Percentiles rank a stretch among this genome's conserved stretches.
phyloP scores from a whole-genome alignment of 2,113 vertebrate species.

The Pachypanchax playfairii region DNA sequence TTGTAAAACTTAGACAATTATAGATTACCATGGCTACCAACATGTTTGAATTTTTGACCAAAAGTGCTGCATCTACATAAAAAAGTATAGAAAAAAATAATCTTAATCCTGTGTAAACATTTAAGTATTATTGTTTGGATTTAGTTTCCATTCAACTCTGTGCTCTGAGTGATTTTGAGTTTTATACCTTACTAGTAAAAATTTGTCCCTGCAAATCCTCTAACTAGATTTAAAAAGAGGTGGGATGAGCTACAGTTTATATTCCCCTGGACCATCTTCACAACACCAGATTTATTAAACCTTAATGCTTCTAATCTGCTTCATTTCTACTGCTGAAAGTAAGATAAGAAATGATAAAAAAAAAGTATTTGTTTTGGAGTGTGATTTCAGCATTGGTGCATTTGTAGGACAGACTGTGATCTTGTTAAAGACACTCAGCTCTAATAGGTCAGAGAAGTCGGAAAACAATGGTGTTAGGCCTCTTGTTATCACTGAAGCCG shows the following conservation, averaged over 20 bases:
- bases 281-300: conserved; percentile 66
- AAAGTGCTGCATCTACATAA: conserved; percentile 5
- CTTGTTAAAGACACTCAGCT: conserved; percentile 63
- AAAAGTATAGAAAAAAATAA: background rate
- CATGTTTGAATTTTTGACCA: background rate
- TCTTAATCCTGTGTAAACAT: background rate
- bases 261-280: conserved; percentile 44
- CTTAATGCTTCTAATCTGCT: conserved; percentile 68
- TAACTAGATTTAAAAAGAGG: conserved; percentile 69
- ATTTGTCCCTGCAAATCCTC: conserved; percentile 39
- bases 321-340: conserved; percentile 52
- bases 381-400: conserved; percentile 25
- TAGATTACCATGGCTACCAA: conserved; percentile 13
- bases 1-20: background rate
- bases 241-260: conserved; percentile 40
- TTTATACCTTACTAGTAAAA: no score
- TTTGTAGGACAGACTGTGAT: conserved; percentile 58
- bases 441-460: conserved; percentile 54
- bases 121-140: background rate
- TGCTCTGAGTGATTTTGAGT: conserved; percentile 30
- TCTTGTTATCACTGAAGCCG: conserved; percentile 55
- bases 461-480: conserved; percentile 67
- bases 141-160: conserved; percentile 15
- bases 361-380: conserved; percentile 44
- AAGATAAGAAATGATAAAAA: conserved; percentile 51